phyloP scores from a whole-genome alignment of 2,113 vertebrate genomes.

The Grallaria varia region DNA sequence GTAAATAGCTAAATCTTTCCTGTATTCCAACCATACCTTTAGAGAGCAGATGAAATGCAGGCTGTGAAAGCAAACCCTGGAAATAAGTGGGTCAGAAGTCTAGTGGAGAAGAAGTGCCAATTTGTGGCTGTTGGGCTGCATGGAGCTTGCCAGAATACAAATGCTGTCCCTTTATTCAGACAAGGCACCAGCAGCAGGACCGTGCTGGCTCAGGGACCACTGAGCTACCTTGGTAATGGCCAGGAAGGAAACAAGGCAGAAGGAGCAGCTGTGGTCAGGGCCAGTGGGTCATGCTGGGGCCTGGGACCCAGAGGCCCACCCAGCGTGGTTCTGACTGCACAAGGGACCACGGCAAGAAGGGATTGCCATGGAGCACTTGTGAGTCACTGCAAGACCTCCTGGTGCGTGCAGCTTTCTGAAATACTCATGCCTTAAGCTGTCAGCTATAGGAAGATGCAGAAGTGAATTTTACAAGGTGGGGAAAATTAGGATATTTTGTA shows the following conservation, averaged over 20 bases:
- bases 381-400: neutral
- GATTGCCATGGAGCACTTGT: neutral
- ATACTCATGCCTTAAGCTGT: neutral
- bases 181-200: neutral
- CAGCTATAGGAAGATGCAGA: neutral
- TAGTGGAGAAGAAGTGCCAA: neutral
- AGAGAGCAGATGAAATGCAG: neutral
- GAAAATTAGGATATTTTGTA: neutral
- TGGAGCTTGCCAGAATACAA: neutral
- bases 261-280: neutral
- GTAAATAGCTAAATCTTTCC: neutral
- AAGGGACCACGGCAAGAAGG: neutral
- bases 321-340: neutral
- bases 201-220: neutral
- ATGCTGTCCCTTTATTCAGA: neutral
- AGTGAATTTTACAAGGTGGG: neutral
- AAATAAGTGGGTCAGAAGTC: constrained; percentile 15
- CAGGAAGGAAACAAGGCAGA: neutral
- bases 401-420: neutral
- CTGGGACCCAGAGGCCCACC: neutral
- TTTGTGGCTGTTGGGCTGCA: neutral
- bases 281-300: neutral
- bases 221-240: fast-evolving
- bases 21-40: neutral
- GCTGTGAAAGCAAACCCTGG: neutral